Evolutionary conservation across 2,888 invertebrate species (phyloP), one percentile per base, ranked within the genome.

Genomic region (Nomada hirtipes): DNA sequence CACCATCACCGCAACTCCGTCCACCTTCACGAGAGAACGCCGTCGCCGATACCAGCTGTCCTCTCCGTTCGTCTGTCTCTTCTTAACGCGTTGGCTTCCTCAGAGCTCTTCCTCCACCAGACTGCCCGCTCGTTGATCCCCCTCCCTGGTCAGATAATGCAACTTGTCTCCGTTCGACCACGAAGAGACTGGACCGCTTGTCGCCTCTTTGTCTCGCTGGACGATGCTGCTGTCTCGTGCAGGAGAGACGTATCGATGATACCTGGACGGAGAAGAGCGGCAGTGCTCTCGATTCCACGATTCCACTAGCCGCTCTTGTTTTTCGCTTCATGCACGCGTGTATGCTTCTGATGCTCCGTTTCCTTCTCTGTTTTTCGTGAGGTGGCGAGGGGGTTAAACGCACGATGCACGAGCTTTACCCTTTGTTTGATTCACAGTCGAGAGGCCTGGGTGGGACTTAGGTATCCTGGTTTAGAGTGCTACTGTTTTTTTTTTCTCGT

Each of bases 1-100:
- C 95, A 83, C 94, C 86, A 86, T 80, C 87, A 63, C 79, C 89
- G 72, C 76, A 52, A 64, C 79, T 65, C 53, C 81, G 81, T 83
- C 61, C 81, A 74, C 82, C 60, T 74, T 79, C 77, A 61, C 83
- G 67, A 61, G 70, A 60, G 78, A 78, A 84, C 84, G 76, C 68
- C 78, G 72, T 23, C 84, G 53, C 70, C 84, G 65, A 71, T 53
- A 67, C 82, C 84, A 84, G 84, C 83, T 87, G 79, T 83, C 88
- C 75, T 55, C 67, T 59, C 71, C 50, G 52, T 61, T 29, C 59
- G 55, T 73, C 61, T 50, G 83, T 80, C 74, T 78, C 64, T 61
- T 72, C 73, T 76, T 55, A 10, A 13, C 47, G 7, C 44, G 18
- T 42, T 18, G 15, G 20, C 42, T 74, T 57, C 53, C 29, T 76